A percentile compares a stretch with the other conserved stretches of the same genome.
Evolutionary conservation across 35 echinoderm and acorn worm species (phyloP).

Genomic region (Apostichopus californicus): DNA sequence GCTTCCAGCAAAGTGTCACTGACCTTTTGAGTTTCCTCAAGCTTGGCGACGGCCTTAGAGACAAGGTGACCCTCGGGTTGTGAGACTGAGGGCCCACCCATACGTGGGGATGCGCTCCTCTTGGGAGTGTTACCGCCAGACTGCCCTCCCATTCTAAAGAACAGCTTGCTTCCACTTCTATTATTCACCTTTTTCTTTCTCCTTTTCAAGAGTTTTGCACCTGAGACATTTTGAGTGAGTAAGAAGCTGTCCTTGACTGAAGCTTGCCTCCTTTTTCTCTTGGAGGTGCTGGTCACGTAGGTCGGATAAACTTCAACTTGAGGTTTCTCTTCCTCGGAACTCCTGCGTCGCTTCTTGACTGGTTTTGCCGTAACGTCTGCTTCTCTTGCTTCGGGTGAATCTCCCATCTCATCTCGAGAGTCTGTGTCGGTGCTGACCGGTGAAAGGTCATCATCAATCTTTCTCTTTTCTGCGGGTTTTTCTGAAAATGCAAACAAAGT

Average conservation of each 20-base stretch:
- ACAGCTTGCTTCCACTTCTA: constrained; percentile 62
- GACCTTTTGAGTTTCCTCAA: not conserved
- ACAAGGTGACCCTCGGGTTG: constrained; percentile 8
- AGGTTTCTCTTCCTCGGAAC: constrained; percentile 30
- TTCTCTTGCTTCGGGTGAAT: constrained; percentile 23
- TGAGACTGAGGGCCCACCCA: not conserved
- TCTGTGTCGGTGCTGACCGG: constrained; percentile 49
- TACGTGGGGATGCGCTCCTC: constrained; percentile 36
- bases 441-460: constrained; percentile 37
- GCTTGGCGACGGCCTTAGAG: constrained; percentile 3
- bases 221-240: constrained; percentile 52
- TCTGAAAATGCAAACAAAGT: constrained; percentile 2
- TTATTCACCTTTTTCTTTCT: constrained; percentile 61
- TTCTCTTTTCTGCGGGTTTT: constrained; percentile 8
- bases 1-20: not conserved
- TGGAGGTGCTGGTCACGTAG: not conserved
- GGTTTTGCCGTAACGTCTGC: not conserved
- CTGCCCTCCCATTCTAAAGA: constrained; percentile 56
- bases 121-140: constrained; percentile 48
- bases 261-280: constrained; percentile 45
- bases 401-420: constrained; percentile 31
- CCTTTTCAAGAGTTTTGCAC: constrained; percentile 63
- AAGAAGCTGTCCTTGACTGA: constrained; percentile 59
- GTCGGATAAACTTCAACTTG: not conserved
- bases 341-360: constrained; percentile 12